phyloP scores from a whole-genome alignment of 2,797 vertebrate genomes.

The Amniataba percoides region DNA sequence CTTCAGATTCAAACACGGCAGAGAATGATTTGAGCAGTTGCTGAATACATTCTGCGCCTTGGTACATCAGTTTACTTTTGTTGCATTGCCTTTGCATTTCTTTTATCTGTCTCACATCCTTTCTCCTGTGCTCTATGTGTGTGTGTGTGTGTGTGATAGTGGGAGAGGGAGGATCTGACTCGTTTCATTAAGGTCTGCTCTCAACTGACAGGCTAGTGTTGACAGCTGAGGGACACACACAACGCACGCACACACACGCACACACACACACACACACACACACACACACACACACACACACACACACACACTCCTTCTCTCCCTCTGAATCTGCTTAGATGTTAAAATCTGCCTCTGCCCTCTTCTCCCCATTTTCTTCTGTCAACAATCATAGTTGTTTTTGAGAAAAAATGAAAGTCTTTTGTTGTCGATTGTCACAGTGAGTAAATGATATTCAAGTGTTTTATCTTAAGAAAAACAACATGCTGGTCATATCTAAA shows the following conservation, averaged over 20 bases:
- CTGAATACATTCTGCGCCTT: constrained; percentile 23
- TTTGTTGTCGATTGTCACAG: not conserved
- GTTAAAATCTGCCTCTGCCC: not conserved
- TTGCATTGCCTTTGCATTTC: constrained; percentile 31
- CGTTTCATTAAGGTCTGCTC: constrained; percentile 37
- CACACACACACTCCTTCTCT: constrained; percentile 5
- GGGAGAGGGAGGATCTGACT: constrained; percentile 33
- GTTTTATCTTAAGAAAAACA: not conserved
- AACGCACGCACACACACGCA: constrained; percentile 15
- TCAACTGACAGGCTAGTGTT: constrained; percentile 18
- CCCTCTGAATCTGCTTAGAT: not conserved
- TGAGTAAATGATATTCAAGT: not conserved
- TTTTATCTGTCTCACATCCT: constrained; percentile 33
- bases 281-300: not conserved
- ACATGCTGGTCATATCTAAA: not conserved
- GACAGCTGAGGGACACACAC: constrained; percentile 37
- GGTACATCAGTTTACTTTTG: constrained; percentile 37
- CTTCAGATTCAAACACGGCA: constrained; percentile 7
- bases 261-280: constrained; percentile 22
- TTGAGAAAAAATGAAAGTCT: not conserved
- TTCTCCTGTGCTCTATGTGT: not conserved
- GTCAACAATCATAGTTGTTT: not conserved
- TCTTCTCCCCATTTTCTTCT: not conserved
- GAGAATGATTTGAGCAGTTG: constrained; percentile 9
- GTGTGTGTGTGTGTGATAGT: constrained; percentile 1